Evolutionary conservation across 2,113 vertebrate species (phyloP).

Genomic region (Rafetus swinhoei): DNA sequence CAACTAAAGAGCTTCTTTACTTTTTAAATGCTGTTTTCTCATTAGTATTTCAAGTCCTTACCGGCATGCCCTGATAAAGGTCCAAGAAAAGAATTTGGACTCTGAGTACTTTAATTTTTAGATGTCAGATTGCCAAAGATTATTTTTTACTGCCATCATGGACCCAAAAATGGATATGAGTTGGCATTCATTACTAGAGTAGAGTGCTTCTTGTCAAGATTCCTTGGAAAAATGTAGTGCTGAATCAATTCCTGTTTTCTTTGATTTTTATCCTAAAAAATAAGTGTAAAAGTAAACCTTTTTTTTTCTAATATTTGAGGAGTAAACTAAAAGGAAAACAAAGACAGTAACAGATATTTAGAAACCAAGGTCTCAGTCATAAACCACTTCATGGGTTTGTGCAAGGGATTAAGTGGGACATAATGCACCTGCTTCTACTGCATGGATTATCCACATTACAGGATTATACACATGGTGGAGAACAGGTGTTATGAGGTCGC

Average conservation of each 20-base stretch:
- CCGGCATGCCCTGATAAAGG: constrained; percentile 57
- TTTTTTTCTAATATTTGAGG: background rate
- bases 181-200: constrained; percentile 18
- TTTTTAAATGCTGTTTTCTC: constrained; percentile 59
- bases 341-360: background rate
- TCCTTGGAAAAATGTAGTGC: constrained; percentile 25
- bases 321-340: background rate
- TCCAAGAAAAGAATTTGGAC: constrained; percentile 44
- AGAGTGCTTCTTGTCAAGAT: constrained; percentile 25
- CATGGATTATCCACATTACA: background rate
- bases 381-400: background rate
- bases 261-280: constrained; percentile 23
- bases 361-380: background rate
- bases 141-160: background rate
- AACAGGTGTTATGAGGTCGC: background rate
- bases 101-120: constrained; percentile 63
- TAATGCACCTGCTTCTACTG: background rate
- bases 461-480: background rate
- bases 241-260: constrained; percentile 18
- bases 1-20: constrained; percentile 55
- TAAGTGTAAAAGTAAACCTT: constrained; percentile 9
- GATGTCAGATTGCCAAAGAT: constrained; percentile 57
- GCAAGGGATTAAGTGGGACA: background rate
- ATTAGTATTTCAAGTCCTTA: constrained; percentile 54
- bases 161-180: constrained; percentile 30